Evolutionary conservation across 2,797 vertebrate species (phyloP).

Genomic region (Urophycis tenuis): DNA sequence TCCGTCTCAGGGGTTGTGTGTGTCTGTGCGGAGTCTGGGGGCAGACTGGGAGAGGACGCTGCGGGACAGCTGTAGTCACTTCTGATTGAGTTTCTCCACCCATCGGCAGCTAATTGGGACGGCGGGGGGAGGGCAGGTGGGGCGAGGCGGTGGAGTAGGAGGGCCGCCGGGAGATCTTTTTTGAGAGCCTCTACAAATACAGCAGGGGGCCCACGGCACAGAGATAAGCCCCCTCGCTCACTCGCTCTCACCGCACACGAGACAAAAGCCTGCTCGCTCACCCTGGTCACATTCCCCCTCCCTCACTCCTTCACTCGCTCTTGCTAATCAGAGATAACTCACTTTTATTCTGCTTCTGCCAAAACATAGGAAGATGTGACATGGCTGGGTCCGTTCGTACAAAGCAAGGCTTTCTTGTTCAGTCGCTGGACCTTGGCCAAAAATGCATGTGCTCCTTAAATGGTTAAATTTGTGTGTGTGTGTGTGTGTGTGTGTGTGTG

Average conservation of each 20-base stretch:
- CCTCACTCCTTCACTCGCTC: constrained; percentile 14
- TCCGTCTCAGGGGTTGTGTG: constrained; percentile 61
- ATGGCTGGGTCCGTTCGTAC: not conserved
- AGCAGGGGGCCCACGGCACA: constrained; percentile 45
- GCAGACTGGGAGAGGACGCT: constrained; percentile 56
- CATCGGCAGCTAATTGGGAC: constrained; percentile 67
- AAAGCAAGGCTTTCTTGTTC: not conserved
- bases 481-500: too few species aligned
- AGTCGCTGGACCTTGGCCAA: not conserved
- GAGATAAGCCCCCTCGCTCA: constrained; percentile 75
- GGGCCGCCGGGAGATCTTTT: constrained; percentile 54
- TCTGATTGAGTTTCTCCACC: constrained; percentile 73
- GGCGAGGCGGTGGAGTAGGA: constrained; percentile 22
- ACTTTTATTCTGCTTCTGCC: constrained; percentile 2
- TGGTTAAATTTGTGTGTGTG: too few species aligned
- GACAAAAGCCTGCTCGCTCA: constrained; percentile 20
- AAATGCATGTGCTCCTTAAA: not conserved
- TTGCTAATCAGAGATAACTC: not conserved
- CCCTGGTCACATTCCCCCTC: constrained; percentile 10
- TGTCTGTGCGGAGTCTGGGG: constrained; percentile 59
- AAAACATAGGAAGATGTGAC: not conserved
- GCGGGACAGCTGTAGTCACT: constrained; percentile 34
- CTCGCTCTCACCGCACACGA: constrained; percentile 45
- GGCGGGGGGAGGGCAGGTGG: constrained; percentile 46
- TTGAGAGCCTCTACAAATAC: constrained; percentile 88